These are phyloP conservation scores for Drosophila repletoides DNA, from an alignment of 1,140 invertebrate species.

Conservation along the genomic window DNA sequence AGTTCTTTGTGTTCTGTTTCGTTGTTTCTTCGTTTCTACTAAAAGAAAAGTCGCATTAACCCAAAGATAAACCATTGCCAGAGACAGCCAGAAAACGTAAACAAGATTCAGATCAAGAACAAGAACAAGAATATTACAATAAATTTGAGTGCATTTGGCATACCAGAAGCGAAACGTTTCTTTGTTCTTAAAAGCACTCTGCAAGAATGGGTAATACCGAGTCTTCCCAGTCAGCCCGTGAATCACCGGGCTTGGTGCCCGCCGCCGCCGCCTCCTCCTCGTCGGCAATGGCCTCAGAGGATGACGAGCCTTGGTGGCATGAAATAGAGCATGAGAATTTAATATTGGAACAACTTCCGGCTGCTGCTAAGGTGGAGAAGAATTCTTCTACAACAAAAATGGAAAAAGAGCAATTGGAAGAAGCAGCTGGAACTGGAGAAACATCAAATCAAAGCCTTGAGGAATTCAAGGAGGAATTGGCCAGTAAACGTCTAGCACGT, in stretches of 20 bases:
- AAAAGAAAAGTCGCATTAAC: slow-evolving; percentile 64
- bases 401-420: not conserved
- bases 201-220: slow-evolving; percentile 62
- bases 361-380: not conserved
- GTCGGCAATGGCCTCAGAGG: not conserved
- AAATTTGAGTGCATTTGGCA: slow-evolving; percentile 41
- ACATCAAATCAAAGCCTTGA: slow-evolving; percentile 72
- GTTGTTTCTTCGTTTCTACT: slow-evolving; percentile 12
- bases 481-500: slow-evolving; percentile 84
- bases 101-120: slow-evolving; percentile 28
- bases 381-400: not conserved
- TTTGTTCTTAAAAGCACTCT: slow-evolving; percentile 47
- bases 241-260: slow-evolving; percentile 37
- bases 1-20: slow-evolving; percentile 34
- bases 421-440: not conserved
- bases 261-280: slow-evolving; percentile 15
- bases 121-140: slow-evolving; percentile 41
- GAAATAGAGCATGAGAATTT: slow-evolving; percentile 76
- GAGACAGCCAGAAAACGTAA: slow-evolving; percentile 28
- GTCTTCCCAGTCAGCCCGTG: slow-evolving; percentile 49
- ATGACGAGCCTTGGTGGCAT: slow-evolving; percentile 77
- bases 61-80: slow-evolving; percentile 51
- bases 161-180: slow-evolving; percentile 40
- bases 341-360: slow-evolving; percentile 52
- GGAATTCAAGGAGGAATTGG: slow-evolving; percentile 85